Base-by-base conservation (phyloP, 2,888 invertebrate genomes). In the Hedya salicella region DNA sequence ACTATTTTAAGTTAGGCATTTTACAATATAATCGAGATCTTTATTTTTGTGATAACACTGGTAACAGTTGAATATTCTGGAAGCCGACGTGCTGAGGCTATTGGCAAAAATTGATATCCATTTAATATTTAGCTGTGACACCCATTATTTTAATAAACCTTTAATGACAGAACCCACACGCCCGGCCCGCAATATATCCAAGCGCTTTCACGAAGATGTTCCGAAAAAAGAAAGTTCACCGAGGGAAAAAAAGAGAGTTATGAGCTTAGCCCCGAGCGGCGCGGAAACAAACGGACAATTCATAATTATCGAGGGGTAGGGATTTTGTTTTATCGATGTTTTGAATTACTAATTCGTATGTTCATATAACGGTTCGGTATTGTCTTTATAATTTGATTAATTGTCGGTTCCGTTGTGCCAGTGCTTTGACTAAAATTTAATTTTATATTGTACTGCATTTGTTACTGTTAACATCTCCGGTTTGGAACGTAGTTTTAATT, bases 301-400 rank as follows among this genome's bases (percentile, higher is more conserved):
- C 86, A 87, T 88, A 90, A 89, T 89, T 89, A 89, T 87, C 85
- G 85, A 84, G 66, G 70, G 71, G 53, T 85, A 88, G 85, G 80
- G 87, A 78, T 83, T 87, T 75, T 75, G 73, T 75, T 72, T 70
- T 78, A 76, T 85, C 86, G 75, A 73, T 75, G 69, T 46, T 60
- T 40, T 36, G 9, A 11, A 36, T 36, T 62, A 63, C 13, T 39
- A 50, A 62, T 53, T 40, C 36, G 11, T 36, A 36, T 13, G 0
- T 36, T 0, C 0, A 36, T 11, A 36, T 1, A 36, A 36, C 36
- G 6, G 36, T 11, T 36, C 9, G 6, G 9, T 9, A 36, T 9
- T 36, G 25, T 1, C 2, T 36, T 36, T 36, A 9, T 11, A 36
- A 36, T 36, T 36, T 36, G 9, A 9, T 32, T 32, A 32, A 11